phyloP scores from a whole-genome alignment of 2,888 invertebrate genomes.

The Drosophila paracracens region DNA sequence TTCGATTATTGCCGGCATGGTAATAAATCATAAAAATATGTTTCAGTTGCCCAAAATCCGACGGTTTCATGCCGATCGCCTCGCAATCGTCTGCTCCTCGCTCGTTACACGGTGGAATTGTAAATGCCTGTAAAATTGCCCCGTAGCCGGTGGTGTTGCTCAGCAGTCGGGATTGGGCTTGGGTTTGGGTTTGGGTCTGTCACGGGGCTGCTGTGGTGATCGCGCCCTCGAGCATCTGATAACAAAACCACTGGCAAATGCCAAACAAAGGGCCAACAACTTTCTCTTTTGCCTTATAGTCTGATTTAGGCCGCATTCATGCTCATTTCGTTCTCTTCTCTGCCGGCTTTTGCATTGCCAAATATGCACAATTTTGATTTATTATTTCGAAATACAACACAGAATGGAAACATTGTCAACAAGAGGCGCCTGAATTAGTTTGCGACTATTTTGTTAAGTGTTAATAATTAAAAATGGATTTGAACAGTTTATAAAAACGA shows the following conservation, averaged over 20 bases:
- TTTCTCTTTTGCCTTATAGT: conserved; percentile 75
- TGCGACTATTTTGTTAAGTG: conserved; percentile 17
- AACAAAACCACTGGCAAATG: conserved; percentile 80
- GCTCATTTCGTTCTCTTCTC: conserved; percentile 12
- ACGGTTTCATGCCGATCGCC: conserved; percentile 47
- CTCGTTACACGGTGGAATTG: conserved; percentile 80
- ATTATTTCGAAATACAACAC: conserved; percentile 36
- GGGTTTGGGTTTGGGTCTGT: conserved; percentile 33
- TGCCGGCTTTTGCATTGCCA: conserved; percentile 52
- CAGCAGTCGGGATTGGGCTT: conserved; percentile 25
- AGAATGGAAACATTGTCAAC: conserved; percentile 45
- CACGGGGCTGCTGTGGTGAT: conserved; percentile 60
- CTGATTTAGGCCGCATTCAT: conserved; percentile 48
- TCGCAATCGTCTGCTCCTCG: conserved; percentile 46
- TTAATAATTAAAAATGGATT: not conserved
- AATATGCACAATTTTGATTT: conserved; percentile 70
- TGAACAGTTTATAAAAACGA: not conserved
- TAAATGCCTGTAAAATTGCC: conserved; percentile 73
- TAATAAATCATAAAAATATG: conserved; percentile 85
- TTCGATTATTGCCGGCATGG: conserved; percentile 79
- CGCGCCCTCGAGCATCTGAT: conserved; percentile 80
- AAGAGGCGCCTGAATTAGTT: conserved; percentile 53
- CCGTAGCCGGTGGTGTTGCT: conserved; percentile 28
- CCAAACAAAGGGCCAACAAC: conserved; percentile 68
- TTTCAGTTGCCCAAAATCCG: conserved; percentile 60